Percentiles rank a stretch among this genome's conserved stretches.
These are phyloP conservation scores for Ferdinandea cuprea DNA, from an alignment of 2,888 invertebrate species.

Conservation along the genomic window DNA sequence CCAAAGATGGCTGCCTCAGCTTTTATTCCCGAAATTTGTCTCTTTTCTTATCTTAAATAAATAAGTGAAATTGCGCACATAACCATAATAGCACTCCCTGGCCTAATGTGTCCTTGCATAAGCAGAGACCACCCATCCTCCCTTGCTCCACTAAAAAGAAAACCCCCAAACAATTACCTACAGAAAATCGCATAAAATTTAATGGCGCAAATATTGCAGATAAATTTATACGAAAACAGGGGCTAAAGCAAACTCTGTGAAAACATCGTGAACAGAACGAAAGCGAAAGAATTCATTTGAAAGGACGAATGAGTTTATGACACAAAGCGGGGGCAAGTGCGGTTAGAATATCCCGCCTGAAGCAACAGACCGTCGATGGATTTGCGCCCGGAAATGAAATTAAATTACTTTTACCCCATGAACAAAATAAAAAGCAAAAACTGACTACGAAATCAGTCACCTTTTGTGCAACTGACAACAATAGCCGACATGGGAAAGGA, in stretches of 20 bases:
- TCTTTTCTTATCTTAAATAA: constrained; percentile 8
- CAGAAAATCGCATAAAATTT: constrained; percentile 68
- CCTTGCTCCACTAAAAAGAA: neutral
- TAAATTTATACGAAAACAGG: constrained; percentile 38
- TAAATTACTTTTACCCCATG: constrained; percentile 56
- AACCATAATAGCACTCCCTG: constrained; percentile 32
- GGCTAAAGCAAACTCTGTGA: constrained; percentile 12
- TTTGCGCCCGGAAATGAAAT: constrained; percentile 57
- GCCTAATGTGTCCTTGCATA: neutral
- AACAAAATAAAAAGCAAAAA: neutral
- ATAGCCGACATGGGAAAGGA: constrained; percentile 2
- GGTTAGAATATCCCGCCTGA: constrained; percentile 40
- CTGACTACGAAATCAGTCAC: constrained; percentile 54
- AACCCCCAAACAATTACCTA: constrained; percentile 45
- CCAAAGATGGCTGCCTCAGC: neutral
- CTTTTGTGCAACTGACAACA: constrained; percentile 61
- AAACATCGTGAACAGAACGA: neutral
- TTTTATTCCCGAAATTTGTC: constrained; percentile 19
- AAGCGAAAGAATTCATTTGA: constrained; percentile 33
- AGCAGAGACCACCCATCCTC: neutral
- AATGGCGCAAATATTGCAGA: constrained; percentile 71
- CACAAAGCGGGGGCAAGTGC: constrained; percentile 1
- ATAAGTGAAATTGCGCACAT: constrained; percentile 51
- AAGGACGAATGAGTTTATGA: neutral
- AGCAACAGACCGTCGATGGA: constrained; percentile 54